Conservation (phyloP, 2,888 invertebrate species). For the Trichacis sp. region DNA sequence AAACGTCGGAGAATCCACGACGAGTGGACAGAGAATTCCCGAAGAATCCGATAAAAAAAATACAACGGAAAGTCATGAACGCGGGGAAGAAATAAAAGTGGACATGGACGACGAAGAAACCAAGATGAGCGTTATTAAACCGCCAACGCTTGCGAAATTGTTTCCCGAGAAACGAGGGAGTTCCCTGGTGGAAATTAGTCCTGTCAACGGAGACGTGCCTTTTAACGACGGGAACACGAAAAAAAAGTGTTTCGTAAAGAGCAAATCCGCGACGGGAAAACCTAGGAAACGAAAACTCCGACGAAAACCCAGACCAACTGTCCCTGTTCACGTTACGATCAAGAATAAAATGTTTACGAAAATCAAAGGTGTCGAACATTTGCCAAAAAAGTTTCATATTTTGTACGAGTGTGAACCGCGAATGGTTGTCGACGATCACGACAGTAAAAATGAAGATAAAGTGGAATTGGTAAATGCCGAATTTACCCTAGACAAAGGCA, state of each 20-base stretch:
- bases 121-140: too few species aligned
- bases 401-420: slow-evolving; percentile 23
- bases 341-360: slow-evolving; percentile 12
- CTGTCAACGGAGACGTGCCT: slow-evolving; percentile 1
- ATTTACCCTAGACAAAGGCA: not conserved
- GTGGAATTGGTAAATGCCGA: not conserved
- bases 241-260: slow-evolving; percentile 32
- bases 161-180: too few species aligned
- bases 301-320: not conserved
- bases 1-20: slow-evolving; percentile 22
- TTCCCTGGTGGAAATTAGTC: too few species aligned
- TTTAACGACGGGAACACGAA: slow-evolving; percentile 22
- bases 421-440: slow-evolving; percentile 18
- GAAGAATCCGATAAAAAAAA: slow-evolving; percentile 7
- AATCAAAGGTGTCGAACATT: not conserved
- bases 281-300: not conserved
- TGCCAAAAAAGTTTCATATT: slow-evolving; percentile 29
- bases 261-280: not conserved
- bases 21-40: too few species aligned
- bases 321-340: slow-evolving; percentile 15
- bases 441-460: not conserved
- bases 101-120: too few species aligned
- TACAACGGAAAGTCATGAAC: too few species aligned
- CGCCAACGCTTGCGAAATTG: too few species aligned
- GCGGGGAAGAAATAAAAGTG: too few species aligned